A percentile compares a stretch with the other conserved stretches of the same genome.
phyloP scores from a whole-genome alignment of 2,113 vertebrate genomes.

The Morone saxatilis region DNA sequence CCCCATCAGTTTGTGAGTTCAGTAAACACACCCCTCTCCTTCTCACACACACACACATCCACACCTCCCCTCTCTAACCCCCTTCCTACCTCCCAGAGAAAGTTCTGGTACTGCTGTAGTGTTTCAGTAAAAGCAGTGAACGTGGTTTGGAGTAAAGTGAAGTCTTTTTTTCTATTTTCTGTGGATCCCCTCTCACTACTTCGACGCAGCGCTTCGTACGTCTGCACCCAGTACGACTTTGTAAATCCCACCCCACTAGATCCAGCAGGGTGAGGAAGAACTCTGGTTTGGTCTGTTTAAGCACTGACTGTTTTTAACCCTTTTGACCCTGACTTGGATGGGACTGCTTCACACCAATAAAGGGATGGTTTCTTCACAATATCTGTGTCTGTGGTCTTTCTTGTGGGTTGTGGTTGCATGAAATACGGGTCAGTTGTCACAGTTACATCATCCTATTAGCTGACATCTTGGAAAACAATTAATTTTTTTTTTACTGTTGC shows the following conservation, averaged over 20 bases:
- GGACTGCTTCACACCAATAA: slow-evolving; percentile 75
- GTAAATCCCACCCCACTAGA: slow-evolving; percentile 27
- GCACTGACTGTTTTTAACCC: slow-evolving; percentile 74
- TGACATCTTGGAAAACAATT: neutral
- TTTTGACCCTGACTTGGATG: slow-evolving; percentile 56
- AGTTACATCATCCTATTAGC: neutral
- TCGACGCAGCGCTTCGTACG: slow-evolving; percentile 1
- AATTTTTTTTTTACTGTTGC: neutral
- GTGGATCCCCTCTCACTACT: slow-evolving; percentile 54
- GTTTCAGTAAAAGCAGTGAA: slow-evolving; percentile 64
- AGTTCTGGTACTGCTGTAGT: slow-evolving; percentile 63
- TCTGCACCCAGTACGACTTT: slow-evolving; percentile 37
- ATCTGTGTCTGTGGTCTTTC: slow-evolving; percentile 51
- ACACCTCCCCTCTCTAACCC: slow-evolving; percentile 26
- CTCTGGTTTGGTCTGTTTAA: slow-evolving; percentile 66
- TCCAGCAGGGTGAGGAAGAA: slow-evolving; percentile 36
- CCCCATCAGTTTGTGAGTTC: slow-evolving; percentile 47
- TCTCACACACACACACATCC: neutral
- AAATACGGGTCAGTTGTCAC: neutral
- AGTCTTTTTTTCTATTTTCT: slow-evolving; percentile 56
- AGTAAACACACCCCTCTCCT: slow-evolving; percentile 31
- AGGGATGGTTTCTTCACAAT: slow-evolving; percentile 76
- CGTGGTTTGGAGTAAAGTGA: slow-evolving; percentile 60
- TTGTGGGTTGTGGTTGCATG: slow-evolving; percentile 9
- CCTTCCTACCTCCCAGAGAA: slow-evolving; percentile 61